Evolutionary conservation across 1,140 invertebrate genomes (phyloP), one percentile per base, ranked within the genome.

Genomic region (Trichonephila clavipes): DNA sequence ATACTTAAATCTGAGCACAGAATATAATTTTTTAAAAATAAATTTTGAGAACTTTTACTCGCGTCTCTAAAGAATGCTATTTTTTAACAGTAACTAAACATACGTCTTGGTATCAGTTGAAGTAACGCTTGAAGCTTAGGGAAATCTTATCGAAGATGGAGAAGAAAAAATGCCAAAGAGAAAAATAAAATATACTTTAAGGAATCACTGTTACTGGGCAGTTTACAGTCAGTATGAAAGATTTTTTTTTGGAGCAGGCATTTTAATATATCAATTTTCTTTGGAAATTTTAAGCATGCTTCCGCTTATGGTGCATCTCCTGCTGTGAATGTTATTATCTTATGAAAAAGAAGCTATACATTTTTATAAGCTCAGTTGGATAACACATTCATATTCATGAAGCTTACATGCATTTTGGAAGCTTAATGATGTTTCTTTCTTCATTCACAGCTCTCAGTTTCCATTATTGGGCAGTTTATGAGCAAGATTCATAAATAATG

Each of bases 371-470:
- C 72, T 4, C 72, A 77, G 72, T 77, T 14, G 72, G 72, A 40
- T 77, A 77, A 77, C 72, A 77, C 28, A 77, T 77, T 77, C 72
- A 77, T 77, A 77, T 77, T 77, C 72, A 77, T 77, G 72, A 77
- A 40, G 34, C 28, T 3, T 14, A 5, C 72, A 34, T 77, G 72
- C 16, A 77, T 77, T 77, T 77, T 77, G 28, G 72, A 34, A 77
- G 18, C 72, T 77, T 34, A 77, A 77, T 40, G 72, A 40, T 77
- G 28, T 77, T 77, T 77, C 72, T 77, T 28, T 28, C 72, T 77
- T 40, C 72, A 34, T 40, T 77, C 72, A 77, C 28, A 40, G 72
- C 34, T 77, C 7, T 77, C 28, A 4, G 24, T 77, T 77, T 69
- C 10, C 66, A 69, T 69, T 51, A 69, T 69, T 24, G 21, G n/a